Percentiles rank a stretch among this genome's conserved stretches.
These are phyloP conservation scores for Bubo bubo DNA, from an alignment of 2,113 vertebrate species.

Conservation along the genomic window DNA sequence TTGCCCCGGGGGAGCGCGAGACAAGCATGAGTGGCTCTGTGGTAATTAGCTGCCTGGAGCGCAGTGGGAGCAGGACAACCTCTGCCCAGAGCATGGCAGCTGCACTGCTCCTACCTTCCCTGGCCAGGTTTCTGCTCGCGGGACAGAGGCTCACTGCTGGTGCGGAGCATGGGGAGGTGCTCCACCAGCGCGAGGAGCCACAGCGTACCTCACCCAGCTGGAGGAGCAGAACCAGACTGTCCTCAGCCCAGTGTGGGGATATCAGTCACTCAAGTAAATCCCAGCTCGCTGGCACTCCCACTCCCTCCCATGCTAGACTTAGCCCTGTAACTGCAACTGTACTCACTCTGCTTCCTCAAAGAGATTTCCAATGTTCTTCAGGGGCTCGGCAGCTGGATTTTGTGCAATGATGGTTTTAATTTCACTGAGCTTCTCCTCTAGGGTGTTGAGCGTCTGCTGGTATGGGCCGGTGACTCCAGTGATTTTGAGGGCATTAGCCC, in stretches of 20 bases:
- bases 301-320: not conserved
- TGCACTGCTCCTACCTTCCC: not conserved
- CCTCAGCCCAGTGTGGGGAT: not conserved
- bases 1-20: not conserved
- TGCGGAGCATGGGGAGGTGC: fast-evolving
- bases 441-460: slow-evolving; percentile 77
- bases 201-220: fast-evolving
- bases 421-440: slow-evolving; percentile 84
- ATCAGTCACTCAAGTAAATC: not conserved
- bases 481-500: slow-evolving; percentile 86
- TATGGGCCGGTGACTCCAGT: slow-evolving; percentile 89
- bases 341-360: slow-evolving; percentile 92
- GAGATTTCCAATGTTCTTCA: slow-evolving; percentile 87
- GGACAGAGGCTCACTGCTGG: not conserved
- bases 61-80: not conserved
- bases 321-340: not conserved
- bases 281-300: not conserved
- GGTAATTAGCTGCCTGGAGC: slow-evolving; percentile 7
- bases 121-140: fast-evolving
- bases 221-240: fast-evolving
- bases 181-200: not conserved
- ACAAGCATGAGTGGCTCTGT: not conserved
- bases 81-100: not conserved
- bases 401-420: slow-evolving; percentile 83
- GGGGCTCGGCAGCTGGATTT: slow-evolving; percentile 87